A percentile compares a stretch with the other conserved stretches of the same genome.
These are phyloP conservation scores for Zoroaster sp. DNA, from an alignment of 53 echinoderm and acorn worm species.

Conservation along the genomic window DNA sequence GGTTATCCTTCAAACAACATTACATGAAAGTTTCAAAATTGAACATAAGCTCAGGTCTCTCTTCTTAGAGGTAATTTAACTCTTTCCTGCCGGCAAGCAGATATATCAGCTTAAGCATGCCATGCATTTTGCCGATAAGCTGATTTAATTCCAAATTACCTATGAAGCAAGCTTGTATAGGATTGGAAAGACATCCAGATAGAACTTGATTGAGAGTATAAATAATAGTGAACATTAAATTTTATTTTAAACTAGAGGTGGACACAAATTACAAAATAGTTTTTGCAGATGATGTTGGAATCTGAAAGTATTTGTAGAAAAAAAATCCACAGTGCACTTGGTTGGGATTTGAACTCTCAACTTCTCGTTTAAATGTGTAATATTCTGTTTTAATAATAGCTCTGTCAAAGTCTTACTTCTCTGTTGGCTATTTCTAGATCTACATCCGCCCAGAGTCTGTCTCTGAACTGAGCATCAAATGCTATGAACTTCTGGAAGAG, in stretches of 20 bases:
- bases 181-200: slow-evolving; percentile 96
- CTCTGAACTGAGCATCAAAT: slow-evolving; percentile 92
- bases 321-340: too few relatives aligned
- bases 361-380: neutral
- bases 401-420: slow-evolving; percentile 62
- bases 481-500: slow-evolving; percentile 99
- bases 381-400: too few relatives aligned
- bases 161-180: slow-evolving; percentile 96
- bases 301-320: too few relatives aligned
- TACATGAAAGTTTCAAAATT: neutral
- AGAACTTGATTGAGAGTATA: slow-evolving; percentile 98
- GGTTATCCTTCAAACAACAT: too few relatives aligned
- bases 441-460: slow-evolving; percentile 97
- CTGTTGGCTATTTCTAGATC: slow-evolving; percentile 90
- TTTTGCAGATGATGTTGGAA: too few relatives aligned
- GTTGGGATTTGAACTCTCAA: too few relatives aligned
- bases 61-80: neutral
- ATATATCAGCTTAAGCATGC: too few relatives aligned
- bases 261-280: too few relatives aligned
- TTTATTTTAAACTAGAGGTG: too few relatives aligned
- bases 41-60: neutral
- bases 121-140: too few relatives aligned
- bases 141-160: slow-evolving; percentile 37
- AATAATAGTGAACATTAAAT: too few relatives aligned
- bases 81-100: too few relatives aligned